Base-by-base conservation (phyloP, 1,140 invertebrate genomes). In the Drosophila sulfurigaster region DNA sequence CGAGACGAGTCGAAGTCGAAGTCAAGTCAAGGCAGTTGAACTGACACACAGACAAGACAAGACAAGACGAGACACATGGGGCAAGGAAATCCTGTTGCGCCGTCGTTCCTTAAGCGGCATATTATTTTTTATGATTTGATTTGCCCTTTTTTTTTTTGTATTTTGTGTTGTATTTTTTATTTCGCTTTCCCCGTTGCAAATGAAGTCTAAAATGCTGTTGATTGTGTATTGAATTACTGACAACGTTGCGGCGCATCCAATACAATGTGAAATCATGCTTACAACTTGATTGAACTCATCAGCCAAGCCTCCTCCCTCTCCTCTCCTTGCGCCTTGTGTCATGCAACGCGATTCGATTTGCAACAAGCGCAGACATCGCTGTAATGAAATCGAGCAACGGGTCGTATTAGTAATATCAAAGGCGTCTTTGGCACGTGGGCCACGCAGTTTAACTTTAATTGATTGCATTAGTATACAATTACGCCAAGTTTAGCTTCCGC, bases 221-320 rank as follows among this genome's bases (percentile, higher is more conserved):
- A 87, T 87, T 87, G 83, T 86, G 79, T 87, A 87, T 88, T 88
- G 83, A 87, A 78, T 87, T 87, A 87, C 83, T 73, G 58, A 45
- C 58, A 67, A 64, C 68, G 63, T 64, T 75, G 82, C 66, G 75
- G 56, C 78, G 75, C 77, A 86, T 81, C 69, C 48, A 85, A 85
- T 80, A 69, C 69, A 80, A 82, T 86, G 75, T 74, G 83, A 87
- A 87, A 82, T 86, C 83, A 87, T 87, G 83, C 87, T 87, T 87
- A 88, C 83, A 87, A 88, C 83, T 82, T 87, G 79, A 87, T 87
- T 87, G 83, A 87, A 87, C 83, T 87, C 83, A 87, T 87, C 83
- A 88, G 79, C 65, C 64, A 59, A 25, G 0, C 15, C 76, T 25
- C 15, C 45, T 30, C n/a, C 16, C 48, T 30, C 28, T 32, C 30